A percentile compares a stretch with the other conserved stretches of the same genome.
phyloP scores from a whole-genome alignment of 1,140 invertebrate genomes.

The Tetramorium alpestre region DNA sequence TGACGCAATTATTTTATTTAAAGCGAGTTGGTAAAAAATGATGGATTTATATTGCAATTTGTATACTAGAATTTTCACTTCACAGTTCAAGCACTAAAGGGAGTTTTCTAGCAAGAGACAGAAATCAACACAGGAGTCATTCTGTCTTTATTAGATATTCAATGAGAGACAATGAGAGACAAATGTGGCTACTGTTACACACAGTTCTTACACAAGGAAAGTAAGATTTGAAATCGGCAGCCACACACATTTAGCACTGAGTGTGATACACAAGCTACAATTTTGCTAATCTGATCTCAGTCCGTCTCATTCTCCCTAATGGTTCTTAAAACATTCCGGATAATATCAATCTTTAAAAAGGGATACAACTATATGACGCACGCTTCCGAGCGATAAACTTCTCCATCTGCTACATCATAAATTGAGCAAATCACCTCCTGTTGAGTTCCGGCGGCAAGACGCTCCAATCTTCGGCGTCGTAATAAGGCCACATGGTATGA shows the following conservation, averaged over 20 bases:
- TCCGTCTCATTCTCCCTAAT: background rate
- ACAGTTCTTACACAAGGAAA: background rate
- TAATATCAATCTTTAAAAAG: background rate
- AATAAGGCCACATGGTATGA: slow-evolving; percentile 88
- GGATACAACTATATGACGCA: background rate
- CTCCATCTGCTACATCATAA: background rate
- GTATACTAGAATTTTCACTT: background rate
- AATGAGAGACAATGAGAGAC: too few relatives aligned
- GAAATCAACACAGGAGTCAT: too few relatives aligned
- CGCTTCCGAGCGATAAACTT: background rate
- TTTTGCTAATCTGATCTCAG: too few relatives aligned
- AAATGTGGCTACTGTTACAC: background rate
- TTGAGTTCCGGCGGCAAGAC: slow-evolving; percentile 93
- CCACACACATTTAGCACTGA: background rate
- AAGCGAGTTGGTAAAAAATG: background rate
- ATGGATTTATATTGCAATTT: background rate
- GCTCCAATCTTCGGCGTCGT: slow-evolving; percentile 92
- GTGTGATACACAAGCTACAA: background rate
- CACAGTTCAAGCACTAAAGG: background rate
- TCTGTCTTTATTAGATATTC: too few relatives aligned
- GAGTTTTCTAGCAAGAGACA: too few relatives aligned
- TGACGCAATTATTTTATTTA: background rate
- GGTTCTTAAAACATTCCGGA: background rate
- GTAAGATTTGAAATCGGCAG: background rate
- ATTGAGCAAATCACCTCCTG: slow-evolving; percentile 88